These are phyloP conservation scores for Acanthoscelides obtectus DNA, from an alignment of 2,888 invertebrate species.

Conservation along the genomic window DNA sequence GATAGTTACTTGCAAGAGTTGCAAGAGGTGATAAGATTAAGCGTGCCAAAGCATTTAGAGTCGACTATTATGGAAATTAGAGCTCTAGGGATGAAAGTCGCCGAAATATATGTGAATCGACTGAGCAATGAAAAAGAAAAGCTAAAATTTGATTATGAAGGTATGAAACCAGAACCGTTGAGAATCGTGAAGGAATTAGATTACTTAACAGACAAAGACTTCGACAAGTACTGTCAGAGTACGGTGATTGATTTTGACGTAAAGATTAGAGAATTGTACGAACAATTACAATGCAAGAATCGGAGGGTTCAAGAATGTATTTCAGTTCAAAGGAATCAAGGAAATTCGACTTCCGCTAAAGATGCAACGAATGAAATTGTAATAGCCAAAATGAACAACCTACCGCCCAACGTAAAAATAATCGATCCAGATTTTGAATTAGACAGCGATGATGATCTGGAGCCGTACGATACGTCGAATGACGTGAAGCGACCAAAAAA, in stretches of 20 bases:
- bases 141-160: conserved; percentile 64
- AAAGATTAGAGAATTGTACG: conserved; percentile 17
- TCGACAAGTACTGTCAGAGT: conserved; percentile 32
- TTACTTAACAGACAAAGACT: conserved; percentile 42
- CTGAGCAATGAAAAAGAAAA: conserved; percentile 43
- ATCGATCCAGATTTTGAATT: conserved; percentile 50
- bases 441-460: conserved; percentile 81
- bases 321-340: not conserved
- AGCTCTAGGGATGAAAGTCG: conserved; percentile 69
- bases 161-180: conserved; percentile 50
- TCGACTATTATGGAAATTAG: conserved; percentile 57
- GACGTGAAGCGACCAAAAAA: conserved; percentile 59
- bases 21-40: conserved; percentile 42
- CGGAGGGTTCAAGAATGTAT: not conserved
- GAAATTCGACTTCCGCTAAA: not conserved
- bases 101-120: conserved; percentile 58
- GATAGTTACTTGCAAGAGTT: not conserved
- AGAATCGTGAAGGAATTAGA: conserved; percentile 51
- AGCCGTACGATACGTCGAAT: conserved; percentile 77
- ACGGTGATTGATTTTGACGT: conserved; percentile 29
- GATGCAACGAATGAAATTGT: not conserved
- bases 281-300: conserved; percentile 15
- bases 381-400: too few relatives aligned
- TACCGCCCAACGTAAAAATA: conserved; percentile 30
- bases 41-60: conserved; percentile 65